Percentiles rank a stretch among this genome's conserved stretches.
Conservation (phyloP, 2,113 vertebrate species). For the Stigmatopora nigra region DNA sequence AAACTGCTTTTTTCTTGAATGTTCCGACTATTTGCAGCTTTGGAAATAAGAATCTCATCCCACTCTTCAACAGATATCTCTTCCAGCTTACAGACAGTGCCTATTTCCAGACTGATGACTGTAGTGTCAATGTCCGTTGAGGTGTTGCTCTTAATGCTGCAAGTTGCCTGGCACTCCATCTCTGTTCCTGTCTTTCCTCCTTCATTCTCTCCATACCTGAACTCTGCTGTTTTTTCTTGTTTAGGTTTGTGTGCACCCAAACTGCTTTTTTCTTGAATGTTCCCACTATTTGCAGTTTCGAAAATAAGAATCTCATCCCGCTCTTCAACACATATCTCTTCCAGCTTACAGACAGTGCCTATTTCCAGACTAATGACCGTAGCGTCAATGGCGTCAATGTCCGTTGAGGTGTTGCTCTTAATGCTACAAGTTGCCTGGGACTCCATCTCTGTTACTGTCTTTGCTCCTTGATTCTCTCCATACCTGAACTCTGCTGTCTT, state of each 20-base stretch:
- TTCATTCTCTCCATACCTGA: constrained; percentile 9
- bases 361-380: constrained; percentile 4
- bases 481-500: constrained; percentile 18
- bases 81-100: constrained; percentile 12
- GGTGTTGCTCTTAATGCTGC: constrained; percentile 21
- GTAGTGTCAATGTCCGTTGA: constrained; percentile 30
- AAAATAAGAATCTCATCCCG: background rate
- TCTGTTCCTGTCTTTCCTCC: constrained; percentile 21
- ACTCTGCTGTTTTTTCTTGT: constrained; percentile 27
- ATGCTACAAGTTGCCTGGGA: constrained; percentile 30
- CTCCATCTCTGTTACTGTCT: constrained; percentile 22
- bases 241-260: background rate
- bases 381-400: constrained; percentile 37
- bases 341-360: constrained; percentile 10
- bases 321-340: no score
- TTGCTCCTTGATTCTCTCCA: constrained; percentile 12
- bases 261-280: background rate
- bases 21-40: constrained; percentile 13
- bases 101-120: constrained; percentile 5
- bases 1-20: background rate
- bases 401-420: constrained; percentile 16
- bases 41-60: background rate
- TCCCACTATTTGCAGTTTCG: constrained; percentile 13
- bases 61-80: no score
- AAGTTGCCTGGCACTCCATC: constrained; percentile 27